Percentiles rank a stretch among this genome's conserved stretches.
phyloP scores from a whole-genome alignment of 2,113 vertebrate genomes.

The Sapajus apella region DNA sequence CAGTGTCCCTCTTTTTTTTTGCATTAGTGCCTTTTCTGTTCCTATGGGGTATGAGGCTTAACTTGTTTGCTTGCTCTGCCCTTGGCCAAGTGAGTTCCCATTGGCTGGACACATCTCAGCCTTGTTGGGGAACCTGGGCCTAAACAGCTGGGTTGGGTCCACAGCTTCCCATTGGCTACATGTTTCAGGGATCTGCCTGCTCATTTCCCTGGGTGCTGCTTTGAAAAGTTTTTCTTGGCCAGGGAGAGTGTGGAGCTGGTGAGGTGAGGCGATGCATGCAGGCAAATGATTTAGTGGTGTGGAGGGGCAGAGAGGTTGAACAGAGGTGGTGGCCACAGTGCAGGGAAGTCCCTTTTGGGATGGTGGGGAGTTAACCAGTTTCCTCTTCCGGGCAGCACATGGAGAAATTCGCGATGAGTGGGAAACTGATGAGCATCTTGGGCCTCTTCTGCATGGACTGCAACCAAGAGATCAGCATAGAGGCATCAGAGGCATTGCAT shows the following conservation, averaged over 20 bases:
- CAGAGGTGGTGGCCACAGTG: fast-evolving
- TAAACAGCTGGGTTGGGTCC: neutral
- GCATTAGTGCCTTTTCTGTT: neutral
- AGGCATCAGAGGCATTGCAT: slow-evolving; percentile 1
- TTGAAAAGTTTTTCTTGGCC: neutral
- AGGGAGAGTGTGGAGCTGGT: neutral
- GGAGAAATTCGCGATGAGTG: neutral
- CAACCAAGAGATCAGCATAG: neutral
- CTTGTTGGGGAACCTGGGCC: neutral
- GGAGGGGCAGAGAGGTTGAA: neutral
- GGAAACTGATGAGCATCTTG: slow-evolving; percentile 50
- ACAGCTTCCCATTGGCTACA: fast-evolving
- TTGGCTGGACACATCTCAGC: neutral
- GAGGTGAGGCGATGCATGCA: fast-evolving
- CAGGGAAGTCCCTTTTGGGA: fast-evolving
- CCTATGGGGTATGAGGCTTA: neutral
- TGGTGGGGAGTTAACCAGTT: fast-evolving
- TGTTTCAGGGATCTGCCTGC: neutral
- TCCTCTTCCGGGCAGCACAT: slow-evolving; percentile 23
- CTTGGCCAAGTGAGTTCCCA: neutral
- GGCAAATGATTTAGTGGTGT: too few relatives aligned
- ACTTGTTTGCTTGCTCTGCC: neutral
- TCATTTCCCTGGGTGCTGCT: neutral
- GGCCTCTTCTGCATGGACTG: slow-evolving; percentile 44
- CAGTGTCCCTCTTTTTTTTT: neutral